Conservation (phyloP, 1,140 invertebrate species). For the Meloidogyne exigua region DNA sequence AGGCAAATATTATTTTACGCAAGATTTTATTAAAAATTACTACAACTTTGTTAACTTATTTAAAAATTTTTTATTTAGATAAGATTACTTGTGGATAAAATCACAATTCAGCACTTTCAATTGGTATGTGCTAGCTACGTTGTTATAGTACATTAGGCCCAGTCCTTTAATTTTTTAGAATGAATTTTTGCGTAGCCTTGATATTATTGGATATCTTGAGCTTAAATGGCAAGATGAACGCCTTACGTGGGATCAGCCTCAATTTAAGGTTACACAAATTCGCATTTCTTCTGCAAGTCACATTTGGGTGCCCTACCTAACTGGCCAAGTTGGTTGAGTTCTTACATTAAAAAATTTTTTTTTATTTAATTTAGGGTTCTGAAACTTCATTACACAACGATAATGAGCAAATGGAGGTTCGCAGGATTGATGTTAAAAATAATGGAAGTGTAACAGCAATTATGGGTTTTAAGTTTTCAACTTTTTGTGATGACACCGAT, state of each 20-base stretch:
- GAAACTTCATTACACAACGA: slow-evolving; percentile 56
- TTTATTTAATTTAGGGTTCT: not conserved
- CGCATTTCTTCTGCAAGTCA: slow-evolving; percentile 54
- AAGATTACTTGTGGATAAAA: slow-evolving; percentile 47
- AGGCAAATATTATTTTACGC: slow-evolving; percentile 15
- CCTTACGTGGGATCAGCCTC: slow-evolving; percentile 50
- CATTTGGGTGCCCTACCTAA: slow-evolving; percentile 56
- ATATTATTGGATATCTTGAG: slow-evolving; percentile 59
- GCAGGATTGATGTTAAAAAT: slow-evolving; percentile 49
- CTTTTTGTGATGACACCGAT: slow-evolving; percentile 61
- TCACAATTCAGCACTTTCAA: slow-evolving; percentile 61
- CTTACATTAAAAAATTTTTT: not conserved
- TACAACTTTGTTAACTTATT: not conserved
- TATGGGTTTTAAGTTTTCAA: slow-evolving; percentile 54
- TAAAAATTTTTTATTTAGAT: slow-evolving; percentile 21
- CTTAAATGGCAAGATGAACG: slow-evolving; percentile 56
- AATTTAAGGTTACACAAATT: slow-evolving; percentile 58
- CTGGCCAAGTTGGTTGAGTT: slow-evolving; percentile 33
- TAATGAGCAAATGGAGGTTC: slow-evolving; percentile 56
- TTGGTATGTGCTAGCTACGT: slow-evolving; percentile 41
- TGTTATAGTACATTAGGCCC: not conserved
- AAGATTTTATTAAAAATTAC: not conserved
- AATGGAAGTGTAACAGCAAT: slow-evolving; percentile 58
- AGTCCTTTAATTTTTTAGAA: slow-evolving; percentile 39
- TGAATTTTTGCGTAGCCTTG: slow-evolving; percentile 60